phyloP scores from a whole-genome alignment of 2,888 invertebrate genomes.

The Hirtodrosophila alboralis region DNA sequence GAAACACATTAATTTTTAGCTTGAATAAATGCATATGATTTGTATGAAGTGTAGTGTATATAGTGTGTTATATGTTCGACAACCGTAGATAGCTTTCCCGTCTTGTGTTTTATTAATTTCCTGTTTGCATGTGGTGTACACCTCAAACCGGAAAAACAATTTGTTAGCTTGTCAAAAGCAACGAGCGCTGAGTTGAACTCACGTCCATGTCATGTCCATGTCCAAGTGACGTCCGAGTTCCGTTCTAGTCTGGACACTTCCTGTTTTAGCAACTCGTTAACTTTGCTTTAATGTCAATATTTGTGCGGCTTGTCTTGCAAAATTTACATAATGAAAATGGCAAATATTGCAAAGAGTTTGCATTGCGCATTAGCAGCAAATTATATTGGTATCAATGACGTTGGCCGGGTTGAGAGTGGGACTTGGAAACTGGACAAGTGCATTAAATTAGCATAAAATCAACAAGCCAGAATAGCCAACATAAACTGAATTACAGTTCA shows the following conservation, averaged over 20 bases:
- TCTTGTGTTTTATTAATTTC: conserved; percentile 77
- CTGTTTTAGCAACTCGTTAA: conserved; percentile 57
- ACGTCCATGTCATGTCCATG: conserved; percentile 41
- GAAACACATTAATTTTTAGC: no score
- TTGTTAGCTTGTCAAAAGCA: conserved; percentile 78
- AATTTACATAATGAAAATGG: conserved; percentile 70
- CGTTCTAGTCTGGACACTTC: conserved; percentile 31
- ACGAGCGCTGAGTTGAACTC: conserved; percentile 40
- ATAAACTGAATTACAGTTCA: conserved; percentile 21
- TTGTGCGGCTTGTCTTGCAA: conserved; percentile 34
- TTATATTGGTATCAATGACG: conserved; percentile 63
- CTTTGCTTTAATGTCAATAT: conserved; percentile 64
- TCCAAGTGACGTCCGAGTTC: conserved; percentile 51
- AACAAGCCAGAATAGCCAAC: conserved; percentile 40
- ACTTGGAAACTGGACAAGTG: conserved; percentile 41
- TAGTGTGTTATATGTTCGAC: no score
- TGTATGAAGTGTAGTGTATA: no score
- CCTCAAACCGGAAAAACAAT: conserved; percentile 78
- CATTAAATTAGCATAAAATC: conserved; percentile 78
- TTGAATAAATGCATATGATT: no score
- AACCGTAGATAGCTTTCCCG: no score
- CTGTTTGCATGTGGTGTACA: conserved; percentile 79
- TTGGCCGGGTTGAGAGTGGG: not conserved
- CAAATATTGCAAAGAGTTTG: conserved; percentile 63
- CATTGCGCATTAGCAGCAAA: conserved; percentile 65